Evolutionary conservation across 1,140 invertebrate species (phyloP).

Genomic region (Heliconius nattereri): DNA sequence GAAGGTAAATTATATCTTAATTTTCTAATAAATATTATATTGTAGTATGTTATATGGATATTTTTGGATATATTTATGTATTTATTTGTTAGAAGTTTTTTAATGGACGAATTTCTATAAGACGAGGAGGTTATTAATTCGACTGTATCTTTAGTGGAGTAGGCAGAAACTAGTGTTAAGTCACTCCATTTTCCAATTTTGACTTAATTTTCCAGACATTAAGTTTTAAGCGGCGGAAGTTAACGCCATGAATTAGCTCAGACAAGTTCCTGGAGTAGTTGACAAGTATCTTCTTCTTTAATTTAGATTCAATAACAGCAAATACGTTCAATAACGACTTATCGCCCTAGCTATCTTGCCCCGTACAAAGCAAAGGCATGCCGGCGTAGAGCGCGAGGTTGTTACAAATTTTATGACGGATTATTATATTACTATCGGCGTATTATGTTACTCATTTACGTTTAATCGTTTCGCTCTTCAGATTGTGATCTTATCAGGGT

Average conservation of each 20-base stretch:
- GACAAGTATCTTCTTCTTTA: no score
- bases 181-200: no score
- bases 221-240: no score
- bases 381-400: conserved; percentile 24
- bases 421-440: conserved; percentile 36
- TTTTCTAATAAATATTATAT: neutral
- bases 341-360: neutral
- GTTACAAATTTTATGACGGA: conserved; percentile 40
- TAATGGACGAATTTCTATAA: no score
- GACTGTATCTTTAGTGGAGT: no score
- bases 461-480: conserved; percentile 32
- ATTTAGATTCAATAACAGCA: no score
- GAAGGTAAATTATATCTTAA: conserved; percentile 4
- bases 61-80: neutral
- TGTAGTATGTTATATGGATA: neutral
- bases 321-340: neutral
- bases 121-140: no score
- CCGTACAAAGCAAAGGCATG: conserved; percentile 31
- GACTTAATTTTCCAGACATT: no score
- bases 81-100: neutral
- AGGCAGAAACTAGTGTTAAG: no score
- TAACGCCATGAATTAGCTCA: no score
- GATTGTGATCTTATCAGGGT: conserved; percentile 32
- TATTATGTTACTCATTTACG: conserved; percentile 27
- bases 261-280: no score